A percentile compares a stretch with the other conserved stretches of the same genome.
These are phyloP conservation scores for Patagioenas fasciata DNA, from an alignment of 2,113 vertebrate species.

Conservation along the genomic window DNA sequence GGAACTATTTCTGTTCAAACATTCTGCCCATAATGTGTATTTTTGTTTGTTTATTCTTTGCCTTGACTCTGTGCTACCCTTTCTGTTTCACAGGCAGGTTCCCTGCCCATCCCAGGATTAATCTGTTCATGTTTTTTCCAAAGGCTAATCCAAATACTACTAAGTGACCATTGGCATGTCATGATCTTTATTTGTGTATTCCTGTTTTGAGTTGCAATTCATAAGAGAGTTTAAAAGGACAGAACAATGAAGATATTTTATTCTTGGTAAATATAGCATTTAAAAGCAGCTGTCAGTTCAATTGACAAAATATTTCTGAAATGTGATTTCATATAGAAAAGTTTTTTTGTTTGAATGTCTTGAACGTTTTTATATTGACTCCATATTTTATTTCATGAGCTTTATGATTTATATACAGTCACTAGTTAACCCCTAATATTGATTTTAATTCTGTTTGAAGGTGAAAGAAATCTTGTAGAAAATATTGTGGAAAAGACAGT, in stretches of 20 bases:
- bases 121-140: not conserved
- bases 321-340: not conserved
- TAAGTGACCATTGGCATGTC: not conserved
- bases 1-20: not conserved
- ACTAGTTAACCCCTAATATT: not conserved
- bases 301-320: not conserved
- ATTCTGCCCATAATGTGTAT: not conserved
- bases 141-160: not conserved
- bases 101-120: not conserved
- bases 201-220: not conserved
- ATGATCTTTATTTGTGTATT: not conserved
- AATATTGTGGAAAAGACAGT: not conserved
- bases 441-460: not conserved
- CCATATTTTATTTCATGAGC: not conserved
- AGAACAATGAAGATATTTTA: not conserved
- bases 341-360: not conserved
- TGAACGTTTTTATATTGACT: not conserved
- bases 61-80: fast-evolving
- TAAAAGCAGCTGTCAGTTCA: not conserved
- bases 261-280: not conserved
- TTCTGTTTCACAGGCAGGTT: not conserved
- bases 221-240: not conserved
- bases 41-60: not conserved
- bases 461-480: not conserved
- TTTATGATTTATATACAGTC: not conserved